phyloP scores from a whole-genome alignment of 2,888 invertebrate genomes.

The Polydrusus tereticollis region DNA sequence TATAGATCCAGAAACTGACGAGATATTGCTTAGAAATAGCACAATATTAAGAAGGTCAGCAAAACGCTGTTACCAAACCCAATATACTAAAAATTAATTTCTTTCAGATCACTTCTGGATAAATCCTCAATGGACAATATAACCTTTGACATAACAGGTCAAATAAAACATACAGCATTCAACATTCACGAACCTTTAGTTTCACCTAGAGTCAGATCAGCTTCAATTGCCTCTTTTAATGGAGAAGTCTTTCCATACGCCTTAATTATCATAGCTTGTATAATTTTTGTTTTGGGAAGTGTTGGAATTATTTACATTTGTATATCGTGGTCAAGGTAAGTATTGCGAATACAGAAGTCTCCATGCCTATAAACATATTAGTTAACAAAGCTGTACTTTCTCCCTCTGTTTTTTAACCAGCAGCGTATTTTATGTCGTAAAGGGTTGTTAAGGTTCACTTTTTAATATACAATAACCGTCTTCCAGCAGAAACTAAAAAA shows the following conservation, averaged over 20 bases:
- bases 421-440: too few relatives aligned
- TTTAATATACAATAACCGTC: too few relatives aligned
- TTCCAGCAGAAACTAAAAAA: too few relatives aligned
- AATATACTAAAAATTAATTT: slow-evolving; percentile 5
- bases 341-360: too few relatives aligned
- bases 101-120: slow-evolving; percentile 72
- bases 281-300: slow-evolving; percentile 89
- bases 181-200: slow-evolving; percentile 75
- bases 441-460: too few relatives aligned
- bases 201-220: slow-evolving; percentile 65
- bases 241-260: slow-evolving; percentile 88
- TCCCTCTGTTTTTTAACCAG: too few relatives aligned
- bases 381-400: too few relatives aligned
- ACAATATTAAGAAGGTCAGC: slow-evolving; percentile 77
- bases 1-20: slow-evolving; percentile 83
- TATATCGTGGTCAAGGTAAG: slow-evolving; percentile 92
- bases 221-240: slow-evolving; percentile 65
- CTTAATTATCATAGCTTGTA: slow-evolving; percentile 86
- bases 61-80: not conserved
- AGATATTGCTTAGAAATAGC: slow-evolving; percentile 80
- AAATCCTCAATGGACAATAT: slow-evolving; percentile 76
- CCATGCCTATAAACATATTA: too few relatives aligned
- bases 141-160: slow-evolving; percentile 77
- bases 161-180: slow-evolving; percentile 77
- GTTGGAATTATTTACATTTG: slow-evolving; percentile 94